Evolutionary conservation across 2,888 invertebrate genomes (phyloP).

Genomic region (Allygus modestus): DNA sequence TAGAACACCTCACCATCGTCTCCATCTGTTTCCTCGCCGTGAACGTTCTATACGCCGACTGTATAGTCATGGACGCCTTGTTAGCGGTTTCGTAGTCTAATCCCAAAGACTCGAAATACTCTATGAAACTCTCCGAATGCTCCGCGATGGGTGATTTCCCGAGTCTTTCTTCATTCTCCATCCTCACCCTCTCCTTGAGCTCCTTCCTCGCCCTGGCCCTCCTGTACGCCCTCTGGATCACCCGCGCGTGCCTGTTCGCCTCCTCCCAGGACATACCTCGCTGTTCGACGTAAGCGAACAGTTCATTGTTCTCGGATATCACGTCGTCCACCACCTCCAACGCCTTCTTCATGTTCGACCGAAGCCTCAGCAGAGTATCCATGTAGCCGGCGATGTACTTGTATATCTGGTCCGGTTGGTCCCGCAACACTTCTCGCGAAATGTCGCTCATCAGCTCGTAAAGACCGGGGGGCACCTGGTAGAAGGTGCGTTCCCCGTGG

Average conservation of each 20-base stretch:
- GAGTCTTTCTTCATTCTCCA: constrained; percentile 68
- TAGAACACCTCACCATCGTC: neutral
- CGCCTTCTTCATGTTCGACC: constrained; percentile 53
- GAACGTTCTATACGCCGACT: neutral
- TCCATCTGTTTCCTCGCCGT: constrained; percentile 24
- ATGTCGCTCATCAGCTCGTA: constrained; percentile 85
- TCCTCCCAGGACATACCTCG: constrained; percentile 57
- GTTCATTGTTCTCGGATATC: constrained; percentile 40
- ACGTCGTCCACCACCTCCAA: constrained; percentile 63
- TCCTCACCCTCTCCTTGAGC: constrained; percentile 70
- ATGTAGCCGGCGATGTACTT: constrained; percentile 84
- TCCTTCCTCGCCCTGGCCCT: constrained; percentile 63
- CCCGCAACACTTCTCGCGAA: constrained; percentile 84
- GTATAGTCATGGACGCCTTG: constrained; percentile 19
- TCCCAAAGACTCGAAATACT: constrained; percentile 26
- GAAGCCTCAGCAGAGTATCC: constrained; percentile 78
- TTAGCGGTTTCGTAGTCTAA: neutral
- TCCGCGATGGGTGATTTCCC: neutral
- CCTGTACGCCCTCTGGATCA: constrained; percentile 62
- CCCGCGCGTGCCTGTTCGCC: constrained; percentile 61
- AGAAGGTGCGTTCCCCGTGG: constrained; percentile 76
- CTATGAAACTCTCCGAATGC: neutral
- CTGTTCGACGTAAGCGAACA: constrained; percentile 56
- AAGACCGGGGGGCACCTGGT: constrained; percentile 81
- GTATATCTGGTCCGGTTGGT: constrained; percentile 81